A percentile compares a stretch with the other conserved stretches of the same genome.
Conservation (phyloP, 2,113 vertebrate genomes). For the Forbesichthys papilliferus region DNA sequence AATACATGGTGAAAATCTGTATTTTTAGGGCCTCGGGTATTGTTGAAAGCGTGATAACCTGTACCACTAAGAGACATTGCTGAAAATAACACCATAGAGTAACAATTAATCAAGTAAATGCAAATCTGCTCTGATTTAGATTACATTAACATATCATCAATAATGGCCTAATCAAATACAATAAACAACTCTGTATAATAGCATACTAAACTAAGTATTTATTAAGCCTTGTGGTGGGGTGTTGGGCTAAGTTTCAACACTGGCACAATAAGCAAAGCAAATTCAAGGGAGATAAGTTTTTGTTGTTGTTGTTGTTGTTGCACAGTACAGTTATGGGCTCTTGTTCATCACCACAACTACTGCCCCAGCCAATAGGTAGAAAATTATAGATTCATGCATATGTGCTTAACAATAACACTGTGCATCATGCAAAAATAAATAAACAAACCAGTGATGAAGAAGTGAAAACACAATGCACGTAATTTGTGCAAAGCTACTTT, state of each 20-base stretch:
- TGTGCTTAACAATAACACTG: constrained; percentile 65
- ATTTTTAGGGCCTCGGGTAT: constrained; percentile 62
- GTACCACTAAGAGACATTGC: constrained; percentile 61
- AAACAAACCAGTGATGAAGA: constrained; percentile 71
- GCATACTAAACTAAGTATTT: constrained; percentile 56
- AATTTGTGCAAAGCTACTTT: constrained; percentile 81
- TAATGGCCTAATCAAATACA: constrained; percentile 75
- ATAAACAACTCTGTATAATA: constrained; percentile 69
- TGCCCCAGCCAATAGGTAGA: constrained; percentile 42
- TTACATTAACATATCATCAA: constrained; percentile 75
- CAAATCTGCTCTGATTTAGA: constrained; percentile 68
- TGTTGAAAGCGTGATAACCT: constrained; percentile 63
- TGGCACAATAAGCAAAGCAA: constrained; percentile 15
- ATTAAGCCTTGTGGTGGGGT: constrained; percentile 40
- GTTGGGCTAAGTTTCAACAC: constrained; percentile 38
- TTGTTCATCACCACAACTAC: constrained; percentile 66
- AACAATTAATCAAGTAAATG: constrained; percentile 76
- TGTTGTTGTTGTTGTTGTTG: constrained; percentile 42
- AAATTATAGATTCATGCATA: constrained; percentile 72
- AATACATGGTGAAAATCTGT: constrained; percentile 57
- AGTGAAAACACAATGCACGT: constrained; percentile 71
- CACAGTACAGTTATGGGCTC: constrained; percentile 51
- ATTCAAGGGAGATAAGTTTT: constrained; percentile 43
- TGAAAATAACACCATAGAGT: constrained; percentile 71
- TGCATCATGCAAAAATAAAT: constrained; percentile 68